These are phyloP conservation scores for Campoletis sonorensis DNA, from an alignment of 1,140 invertebrate species.

Conservation along the genomic window DNA sequence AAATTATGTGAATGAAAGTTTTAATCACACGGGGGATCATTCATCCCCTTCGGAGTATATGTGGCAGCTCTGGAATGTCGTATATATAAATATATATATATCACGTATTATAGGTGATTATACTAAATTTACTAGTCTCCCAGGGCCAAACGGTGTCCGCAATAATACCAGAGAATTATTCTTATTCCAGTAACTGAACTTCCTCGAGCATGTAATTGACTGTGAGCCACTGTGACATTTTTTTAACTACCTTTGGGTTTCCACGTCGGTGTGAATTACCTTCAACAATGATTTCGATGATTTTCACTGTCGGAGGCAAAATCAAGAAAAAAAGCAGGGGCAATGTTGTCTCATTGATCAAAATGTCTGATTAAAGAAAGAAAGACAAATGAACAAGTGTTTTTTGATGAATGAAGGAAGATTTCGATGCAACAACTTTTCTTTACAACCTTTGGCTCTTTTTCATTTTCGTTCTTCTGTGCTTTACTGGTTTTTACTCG, in stretches of 20 bases:
- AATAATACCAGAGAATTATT: neutral
- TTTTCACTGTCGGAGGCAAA: too few relatives aligned
- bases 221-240: neutral
- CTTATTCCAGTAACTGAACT: neutral
- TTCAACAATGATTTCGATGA: too few relatives aligned
- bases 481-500: too few relatives aligned
- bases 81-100: neutral
- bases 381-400: too few relatives aligned
- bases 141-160: neutral
- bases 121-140: neutral
- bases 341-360: too few relatives aligned
- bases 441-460: too few relatives aligned
- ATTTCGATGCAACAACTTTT: too few relatives aligned
- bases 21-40: conserved; percentile 34
- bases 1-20: conserved; percentile 40
- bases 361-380: too few relatives aligned
- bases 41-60: conserved; percentile 5
- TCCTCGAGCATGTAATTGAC: neutral
- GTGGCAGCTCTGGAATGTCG: neutral
- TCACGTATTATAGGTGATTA: neutral
- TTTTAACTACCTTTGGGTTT: neutral
- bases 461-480: too few relatives aligned
- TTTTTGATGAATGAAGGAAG: too few relatives aligned
- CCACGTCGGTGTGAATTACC: too few relatives aligned
- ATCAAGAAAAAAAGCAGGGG: too few relatives aligned